Conservation (phyloP, 2,113 vertebrate genomes). For the Clarias gariepinus region DNA sequence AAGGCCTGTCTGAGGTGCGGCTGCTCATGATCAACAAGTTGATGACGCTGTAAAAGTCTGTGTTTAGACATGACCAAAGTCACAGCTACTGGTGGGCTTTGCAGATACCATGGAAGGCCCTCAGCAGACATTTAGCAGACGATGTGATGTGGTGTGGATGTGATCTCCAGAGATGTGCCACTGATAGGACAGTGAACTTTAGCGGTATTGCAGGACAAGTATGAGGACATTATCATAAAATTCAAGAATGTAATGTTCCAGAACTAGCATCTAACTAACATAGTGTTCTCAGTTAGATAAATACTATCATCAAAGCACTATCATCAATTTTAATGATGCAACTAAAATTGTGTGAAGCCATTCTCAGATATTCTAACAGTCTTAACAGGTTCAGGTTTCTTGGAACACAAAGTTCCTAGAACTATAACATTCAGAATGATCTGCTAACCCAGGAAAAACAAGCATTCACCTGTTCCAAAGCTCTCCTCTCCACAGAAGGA, state of each 20-base stretch:
- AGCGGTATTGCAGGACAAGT: neutral
- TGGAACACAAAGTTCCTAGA: neutral
- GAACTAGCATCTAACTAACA: neutral
- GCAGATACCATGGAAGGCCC: neutral
- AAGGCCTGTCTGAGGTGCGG: conserved; percentile 6
- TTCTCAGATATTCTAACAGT: neutral
- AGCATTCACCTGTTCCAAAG: conserved; percentile 89
- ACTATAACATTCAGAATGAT: neutral
- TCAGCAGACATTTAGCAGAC: neutral
- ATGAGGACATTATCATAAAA: neutral
- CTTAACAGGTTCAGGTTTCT: neutral
- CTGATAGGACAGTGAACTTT: neutral
- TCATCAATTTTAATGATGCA: neutral
- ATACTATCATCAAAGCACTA: neutral
- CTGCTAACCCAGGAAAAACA: neutral
- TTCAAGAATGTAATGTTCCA: neutral
- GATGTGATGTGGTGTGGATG: neutral
- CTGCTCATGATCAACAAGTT: conserved; percentile 23
- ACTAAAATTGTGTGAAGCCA: neutral
- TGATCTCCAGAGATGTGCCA: neutral
- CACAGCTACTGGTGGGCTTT: conserved; percentile 20
- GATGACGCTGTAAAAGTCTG: neutral
- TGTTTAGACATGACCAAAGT: conserved; percentile 5
- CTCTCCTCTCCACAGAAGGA: conserved; percentile 98
- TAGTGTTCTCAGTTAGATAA: neutral